Evolutionary conservation across 2,888 invertebrate species (phyloP), one percentile per base, ranked within the genome.

Genomic region (Spilarctia lutea): DNA sequence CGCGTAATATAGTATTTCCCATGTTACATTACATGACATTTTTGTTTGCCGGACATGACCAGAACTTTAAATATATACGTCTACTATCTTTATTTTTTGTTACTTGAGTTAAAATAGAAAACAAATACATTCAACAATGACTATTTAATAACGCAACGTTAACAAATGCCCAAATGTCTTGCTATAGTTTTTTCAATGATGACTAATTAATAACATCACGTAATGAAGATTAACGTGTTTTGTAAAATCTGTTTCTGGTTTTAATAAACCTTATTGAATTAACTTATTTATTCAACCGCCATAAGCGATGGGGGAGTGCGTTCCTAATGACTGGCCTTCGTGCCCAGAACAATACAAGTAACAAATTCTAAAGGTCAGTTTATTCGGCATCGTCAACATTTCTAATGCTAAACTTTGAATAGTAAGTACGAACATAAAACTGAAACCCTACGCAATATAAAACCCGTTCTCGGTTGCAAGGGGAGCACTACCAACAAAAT

Each of bases 401-500:
- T 71, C 48, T 60, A 68, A 73, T 63, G 68, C 73, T 74, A 71
- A 71, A 73, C 76, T 74, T 68, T 71, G 60, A 65, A 71, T 74
- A 75, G 73, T 73, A 71, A 76, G 68, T 65, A 56, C 20, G 72
- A 48, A 73, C 73, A 78, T 73, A 75, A 75, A 78, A 78, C 71
- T 60, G 71, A 71, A 66, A 73, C 72, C 73, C 66, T 63, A 39
- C 56, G 56, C 65, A 74, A 71, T 70, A 73, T 74, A 72, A 78
- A 77, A 75, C 48, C 71, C 60, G n/a, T 63, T 63, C 60, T 71
- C 39, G 45, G 63, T 67, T 72, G 72, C 70, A 70, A 69, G 68
- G 67, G 39, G 63, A 81, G 77, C 76, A 63, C 81, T 85, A 84
- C 83, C 85, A 85, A 86, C 84, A 86, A 87, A 88, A 88, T 85